Conservation (phyloP, 2,888 invertebrate genomes). For the Morinoia aosen region DNA sequence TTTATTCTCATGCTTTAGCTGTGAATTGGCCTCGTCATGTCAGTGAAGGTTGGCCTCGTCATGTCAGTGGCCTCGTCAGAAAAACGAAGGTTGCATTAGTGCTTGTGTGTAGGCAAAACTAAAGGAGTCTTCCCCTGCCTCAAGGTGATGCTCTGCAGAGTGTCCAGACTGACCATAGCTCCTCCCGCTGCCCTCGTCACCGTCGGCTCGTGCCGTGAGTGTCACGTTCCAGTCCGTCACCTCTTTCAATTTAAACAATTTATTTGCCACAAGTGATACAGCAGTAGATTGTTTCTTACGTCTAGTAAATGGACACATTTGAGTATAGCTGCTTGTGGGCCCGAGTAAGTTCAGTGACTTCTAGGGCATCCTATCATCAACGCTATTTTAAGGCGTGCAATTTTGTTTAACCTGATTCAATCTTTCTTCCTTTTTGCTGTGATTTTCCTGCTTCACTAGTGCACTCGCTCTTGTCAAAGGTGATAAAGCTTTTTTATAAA, state of each 20-base stretch:
- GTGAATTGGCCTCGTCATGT: background rate
- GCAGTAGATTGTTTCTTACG: too few species aligned
- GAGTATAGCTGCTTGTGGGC: too few species aligned
- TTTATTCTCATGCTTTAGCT: background rate
- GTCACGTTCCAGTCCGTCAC: background rate
- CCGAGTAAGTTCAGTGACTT: too few species aligned
- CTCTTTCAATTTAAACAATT: background rate
- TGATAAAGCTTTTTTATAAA: too few species aligned
- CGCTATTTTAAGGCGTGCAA: too few species aligned
- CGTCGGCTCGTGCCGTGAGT: background rate
- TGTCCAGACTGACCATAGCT: background rate
- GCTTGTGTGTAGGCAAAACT: background rate
- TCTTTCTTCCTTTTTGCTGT: too few species aligned
- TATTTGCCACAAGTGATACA: too few species aligned
- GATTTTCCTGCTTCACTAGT: too few species aligned
- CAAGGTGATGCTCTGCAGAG: background rate
- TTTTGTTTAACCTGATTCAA: too few species aligned
- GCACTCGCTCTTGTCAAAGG: too few species aligned
- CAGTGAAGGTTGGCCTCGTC: background rate
- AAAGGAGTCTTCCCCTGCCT: background rate
- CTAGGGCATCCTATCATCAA: too few species aligned
- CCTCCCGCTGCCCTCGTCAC: background rate
- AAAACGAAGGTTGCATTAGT: background rate
- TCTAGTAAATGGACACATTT: too few species aligned
- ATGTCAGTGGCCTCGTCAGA: background rate